A percentile compares a stretch with the other conserved stretches of the same genome.
Conservation (phyloP, 1,140 invertebrate species). For the Papilio dardanus region DNA sequence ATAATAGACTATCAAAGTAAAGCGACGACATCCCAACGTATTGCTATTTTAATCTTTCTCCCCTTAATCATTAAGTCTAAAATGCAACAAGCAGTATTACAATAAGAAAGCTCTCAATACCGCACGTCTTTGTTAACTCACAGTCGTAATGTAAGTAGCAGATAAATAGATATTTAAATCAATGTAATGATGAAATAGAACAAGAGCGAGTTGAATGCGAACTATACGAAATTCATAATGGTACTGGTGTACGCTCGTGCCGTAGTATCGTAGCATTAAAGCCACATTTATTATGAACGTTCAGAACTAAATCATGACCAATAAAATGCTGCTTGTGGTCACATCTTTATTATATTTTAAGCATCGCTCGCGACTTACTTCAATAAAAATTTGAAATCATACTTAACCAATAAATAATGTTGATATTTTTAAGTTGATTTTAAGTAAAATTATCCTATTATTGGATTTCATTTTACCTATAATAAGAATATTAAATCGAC, state of each 20-base stretch:
- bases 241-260: constrained; percentile 68
- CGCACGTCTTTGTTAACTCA: constrained; percentile 33
- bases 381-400: too few species aligned
- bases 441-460: too few species aligned
- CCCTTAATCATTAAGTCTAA: not conserved
- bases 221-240: constrained; percentile 69
- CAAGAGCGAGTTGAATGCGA: constrained; percentile 34
- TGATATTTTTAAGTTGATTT: too few species aligned
- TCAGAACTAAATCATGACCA: constrained; percentile 66
- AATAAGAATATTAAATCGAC: too few species aligned
- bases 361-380: too few species aligned
- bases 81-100: not conserved
- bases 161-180: constrained; percentile 39
- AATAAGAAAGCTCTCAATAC: constrained; percentile 12
- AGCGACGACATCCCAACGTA: not conserved
- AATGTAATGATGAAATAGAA: constrained; percentile 39
- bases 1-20: not conserved
- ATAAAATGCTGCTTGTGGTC: constrained; percentile 66
- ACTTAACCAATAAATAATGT: too few species aligned
- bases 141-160: constrained; percentile 31
- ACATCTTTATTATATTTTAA: constrained; percentile 24
- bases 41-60: not conserved
- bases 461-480: too few species aligned
- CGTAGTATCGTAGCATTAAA: constrained; percentile 75
- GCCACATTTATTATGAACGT: constrained; percentile 77